phyloP scores from a whole-genome alignment of 2,797 vertebrate species.

The Natrix natrix region DNA sequence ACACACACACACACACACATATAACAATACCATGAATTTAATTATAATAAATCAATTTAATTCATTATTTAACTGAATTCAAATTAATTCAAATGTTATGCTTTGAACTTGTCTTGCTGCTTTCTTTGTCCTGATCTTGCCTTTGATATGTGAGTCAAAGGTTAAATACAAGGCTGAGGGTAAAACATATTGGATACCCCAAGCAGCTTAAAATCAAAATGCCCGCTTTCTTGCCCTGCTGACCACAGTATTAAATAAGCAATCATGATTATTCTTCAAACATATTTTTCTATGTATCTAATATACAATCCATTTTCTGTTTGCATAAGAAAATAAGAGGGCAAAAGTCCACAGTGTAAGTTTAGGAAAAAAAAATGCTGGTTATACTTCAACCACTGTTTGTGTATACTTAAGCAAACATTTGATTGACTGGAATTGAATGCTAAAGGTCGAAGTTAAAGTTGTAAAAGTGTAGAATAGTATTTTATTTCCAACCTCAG shows the following conservation, averaged over 20 bases:
- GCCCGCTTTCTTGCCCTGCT: accelerated
- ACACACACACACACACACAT: no score
- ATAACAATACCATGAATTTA: neutral
- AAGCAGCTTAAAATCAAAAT: neutral
- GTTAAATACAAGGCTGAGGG: neutral
- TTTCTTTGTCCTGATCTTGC: neutral
- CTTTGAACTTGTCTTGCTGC: neutral
- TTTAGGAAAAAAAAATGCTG: slow-evolving; percentile 6
- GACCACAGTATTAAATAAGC: neutral
- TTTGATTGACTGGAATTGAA: slow-evolving; percentile 56
- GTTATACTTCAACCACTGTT: slow-evolving; percentile 65
- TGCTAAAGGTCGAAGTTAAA: slow-evolving; percentile 66
- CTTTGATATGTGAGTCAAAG: neutral
- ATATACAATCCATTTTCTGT: neutral
- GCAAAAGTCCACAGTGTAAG: neutral
- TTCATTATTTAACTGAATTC: neutral
- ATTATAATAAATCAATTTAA: neutral
- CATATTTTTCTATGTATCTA: neutral
- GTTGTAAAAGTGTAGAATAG: slow-evolving; percentile 24
- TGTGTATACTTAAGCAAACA: slow-evolving; percentile 54
- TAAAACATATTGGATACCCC: neutral
- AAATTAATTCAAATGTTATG: neutral
- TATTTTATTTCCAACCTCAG: neutral
- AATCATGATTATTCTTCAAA: neutral
- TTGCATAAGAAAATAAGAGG: neutral